Percentiles rank a stretch among this genome's conserved stretches.
phyloP scores from a whole-genome alignment of 2,888 invertebrate species.

The Polydrusus tereticollis region DNA sequence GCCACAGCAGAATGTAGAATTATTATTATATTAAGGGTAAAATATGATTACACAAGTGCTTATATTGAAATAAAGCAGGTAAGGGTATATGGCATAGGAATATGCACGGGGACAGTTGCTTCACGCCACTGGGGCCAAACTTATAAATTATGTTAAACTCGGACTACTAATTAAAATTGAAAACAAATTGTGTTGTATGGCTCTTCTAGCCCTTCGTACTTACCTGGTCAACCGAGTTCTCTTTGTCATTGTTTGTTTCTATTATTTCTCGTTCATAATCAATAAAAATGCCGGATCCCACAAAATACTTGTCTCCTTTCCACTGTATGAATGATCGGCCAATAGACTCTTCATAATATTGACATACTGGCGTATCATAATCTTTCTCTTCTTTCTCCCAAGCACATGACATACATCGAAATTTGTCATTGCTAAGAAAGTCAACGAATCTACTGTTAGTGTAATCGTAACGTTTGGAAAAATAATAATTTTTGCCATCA shows the following conservation, averaged over 20 bases:
- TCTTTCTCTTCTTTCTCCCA: conserved; percentile 38
- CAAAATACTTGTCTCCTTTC: conserved; percentile 33
- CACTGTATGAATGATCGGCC: conserved; percentile 32
- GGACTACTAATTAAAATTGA: too few relatives aligned
- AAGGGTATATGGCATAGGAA: too few relatives aligned
- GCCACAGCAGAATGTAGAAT: too few relatives aligned
- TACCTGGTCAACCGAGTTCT: background rate
- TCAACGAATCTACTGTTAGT: conserved; percentile 37
- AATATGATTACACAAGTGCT: too few relatives aligned
- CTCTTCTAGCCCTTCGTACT: too few relatives aligned
- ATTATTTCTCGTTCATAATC: conserved; percentile 39
- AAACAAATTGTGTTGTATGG: too few relatives aligned
- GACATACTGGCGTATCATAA: conserved; percentile 16
- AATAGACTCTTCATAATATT: conserved; percentile 20
- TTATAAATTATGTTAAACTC: too few relatives aligned
- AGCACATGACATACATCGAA: conserved; percentile 37
- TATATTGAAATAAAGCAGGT: too few relatives aligned
- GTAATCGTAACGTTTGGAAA: conserved; percentile 41
- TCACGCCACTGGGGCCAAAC: too few relatives aligned
- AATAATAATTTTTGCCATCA: conserved; percentile 35
- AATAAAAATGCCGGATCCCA: conserved; percentile 39
- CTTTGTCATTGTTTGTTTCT: background rate
- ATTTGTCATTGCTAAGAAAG: conserved; percentile 21
- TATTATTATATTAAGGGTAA: too few relatives aligned
- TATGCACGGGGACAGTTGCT: too few relatives aligned